These are phyloP conservation scores for Protobothrops mucrosquamatus DNA, from an alignment of 2,113 vertebrate species.

Conservation along the genomic window DNA sequence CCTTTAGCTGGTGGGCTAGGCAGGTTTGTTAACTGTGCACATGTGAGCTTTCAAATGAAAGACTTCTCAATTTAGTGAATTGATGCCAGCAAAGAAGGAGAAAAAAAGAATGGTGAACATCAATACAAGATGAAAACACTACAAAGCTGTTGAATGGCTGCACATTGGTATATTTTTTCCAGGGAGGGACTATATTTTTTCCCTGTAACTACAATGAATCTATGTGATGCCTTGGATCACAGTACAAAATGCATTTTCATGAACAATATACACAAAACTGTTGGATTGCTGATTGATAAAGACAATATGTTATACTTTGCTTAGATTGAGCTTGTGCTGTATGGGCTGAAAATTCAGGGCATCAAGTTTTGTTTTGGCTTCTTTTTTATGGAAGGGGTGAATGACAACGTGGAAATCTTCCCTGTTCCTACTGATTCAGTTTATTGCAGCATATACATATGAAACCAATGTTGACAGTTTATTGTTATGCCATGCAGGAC, in stretches of 20 bases:
- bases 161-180: not conserved
- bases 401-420: slow-evolving; percentile 36
- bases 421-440: slow-evolving; percentile 41
- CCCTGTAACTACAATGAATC: not conserved
- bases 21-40: slow-evolving; percentile 46
- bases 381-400: slow-evolving; percentile 34
- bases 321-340: slow-evolving; percentile 34
- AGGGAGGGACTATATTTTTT: not conserved
- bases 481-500: slow-evolving; percentile 30
- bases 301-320: not conserved
- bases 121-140: not conserved
- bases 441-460: slow-evolving; percentile 19
- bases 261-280: slow-evolving; percentile 31
- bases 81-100: slow-evolving; percentile 15
- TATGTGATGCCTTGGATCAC: slow-evolving; percentile 16
- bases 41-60: not conserved
- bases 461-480: slow-evolving; percentile 51
- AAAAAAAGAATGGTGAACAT: slow-evolving; percentile 9
- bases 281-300: not conserved
- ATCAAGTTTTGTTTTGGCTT: slow-evolving; percentile 41
- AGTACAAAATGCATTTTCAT: slow-evolving; percentile 19
- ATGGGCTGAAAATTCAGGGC: slow-evolving; percentile 55
- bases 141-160: slow-evolving; percentile 5
- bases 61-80: not conserved
- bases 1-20: slow-evolving; percentile 43